phyloP scores from a whole-genome alignment of 2,797 vertebrate genomes.

The Cynodonichthys magdalenae region DNA sequence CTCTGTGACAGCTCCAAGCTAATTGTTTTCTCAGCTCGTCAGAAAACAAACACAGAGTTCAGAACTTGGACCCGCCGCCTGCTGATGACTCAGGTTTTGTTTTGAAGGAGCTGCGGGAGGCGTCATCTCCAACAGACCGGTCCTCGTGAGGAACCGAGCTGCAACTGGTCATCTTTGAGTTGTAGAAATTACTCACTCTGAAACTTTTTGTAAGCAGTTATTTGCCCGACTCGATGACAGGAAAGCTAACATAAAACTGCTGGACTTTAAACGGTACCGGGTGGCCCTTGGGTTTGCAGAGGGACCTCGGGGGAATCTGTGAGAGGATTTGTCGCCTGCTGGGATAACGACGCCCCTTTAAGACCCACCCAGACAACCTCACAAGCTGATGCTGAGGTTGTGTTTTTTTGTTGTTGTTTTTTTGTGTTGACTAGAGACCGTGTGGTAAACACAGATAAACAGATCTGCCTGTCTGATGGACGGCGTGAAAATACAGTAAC shows the following conservation, averaged over 20 bases:
- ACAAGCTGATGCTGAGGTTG: conserved; percentile 58
- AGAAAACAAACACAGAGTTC: conserved; percentile 18
- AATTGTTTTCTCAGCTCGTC: conserved; percentile 3
- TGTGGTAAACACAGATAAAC: conserved; percentile 46
- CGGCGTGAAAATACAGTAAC: conserved; percentile 26
- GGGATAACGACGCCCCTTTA: conserved; percentile 70
- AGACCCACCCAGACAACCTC: conserved; percentile 61
- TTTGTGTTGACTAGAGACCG: conserved; percentile 51
- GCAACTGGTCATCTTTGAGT: conserved; percentile 18
- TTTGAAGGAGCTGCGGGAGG: conserved; percentile 35
- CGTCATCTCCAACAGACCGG: conserved; percentile 38
- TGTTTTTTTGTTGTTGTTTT: conserved; percentile 50
- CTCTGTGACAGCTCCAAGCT: background rate
- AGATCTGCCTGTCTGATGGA: conserved; percentile 24
- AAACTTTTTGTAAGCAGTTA: conserved; percentile 7
- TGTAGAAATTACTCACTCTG: conserved; percentile 26
- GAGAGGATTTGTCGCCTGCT: conserved; percentile 55
- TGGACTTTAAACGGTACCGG: conserved; percentile 42
- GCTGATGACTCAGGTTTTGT: conserved; percentile 44
- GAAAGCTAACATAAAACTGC: conserved; percentile 45
- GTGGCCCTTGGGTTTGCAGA: conserved; percentile 49
- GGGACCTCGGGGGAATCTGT: conserved; percentile 53
- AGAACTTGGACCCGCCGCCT: conserved; percentile 13
- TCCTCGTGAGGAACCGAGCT: conserved; percentile 46
- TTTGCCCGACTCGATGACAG: conserved; percentile 32